Evolutionary conservation across 1,140 invertebrate genomes (phyloP), one percentile per base, ranked within the genome.

Genomic region (Chlorops oryzae): DNA sequence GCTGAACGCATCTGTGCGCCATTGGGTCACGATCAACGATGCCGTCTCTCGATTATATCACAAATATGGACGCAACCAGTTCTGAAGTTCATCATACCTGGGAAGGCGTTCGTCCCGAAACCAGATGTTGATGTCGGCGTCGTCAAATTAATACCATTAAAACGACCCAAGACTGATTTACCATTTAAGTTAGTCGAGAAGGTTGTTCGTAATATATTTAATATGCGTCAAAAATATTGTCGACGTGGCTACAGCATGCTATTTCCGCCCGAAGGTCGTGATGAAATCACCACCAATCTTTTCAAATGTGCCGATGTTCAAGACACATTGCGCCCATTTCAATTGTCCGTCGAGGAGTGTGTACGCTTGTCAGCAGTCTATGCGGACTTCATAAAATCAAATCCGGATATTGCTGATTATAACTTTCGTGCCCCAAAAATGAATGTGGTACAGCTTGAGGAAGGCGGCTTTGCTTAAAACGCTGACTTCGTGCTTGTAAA

Each of bases 41-140:
- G 90, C 70, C 75, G 94, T 41, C 72, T 98, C 5, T 97, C 93
- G 3, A 78, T 97, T 6, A 96, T 98, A 86, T 91, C 89, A 62
- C 96, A 98, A 73, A 82, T 90, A 65, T 92, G 90, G 80, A 92
- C 92, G 53, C 72, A 85, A 52, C 88, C 93, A 0, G 66, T 85
- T 32, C 77, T 92, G 37, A 84, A 87, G 62, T 96, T 96, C 75
- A 83, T 83, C 44, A 96, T 99, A 65, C 84, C 88, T 49, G 94
- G 93, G 75, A 75, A 73, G 56, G 86, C 87, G 6, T 99, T 99
- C 80, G 78, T 97, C 39, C 96, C 96, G 1, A 83, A 87, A 63
- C 95, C 96, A 1, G 81, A 98, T 46, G 95, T 99, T 6, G 92
- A 99, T 77, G 95, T 97, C 4, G 92, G 90, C 39, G 87, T 98